Conservation (phyloP, 1,140 invertebrate species). For the Aphis craccivora region DNA sequence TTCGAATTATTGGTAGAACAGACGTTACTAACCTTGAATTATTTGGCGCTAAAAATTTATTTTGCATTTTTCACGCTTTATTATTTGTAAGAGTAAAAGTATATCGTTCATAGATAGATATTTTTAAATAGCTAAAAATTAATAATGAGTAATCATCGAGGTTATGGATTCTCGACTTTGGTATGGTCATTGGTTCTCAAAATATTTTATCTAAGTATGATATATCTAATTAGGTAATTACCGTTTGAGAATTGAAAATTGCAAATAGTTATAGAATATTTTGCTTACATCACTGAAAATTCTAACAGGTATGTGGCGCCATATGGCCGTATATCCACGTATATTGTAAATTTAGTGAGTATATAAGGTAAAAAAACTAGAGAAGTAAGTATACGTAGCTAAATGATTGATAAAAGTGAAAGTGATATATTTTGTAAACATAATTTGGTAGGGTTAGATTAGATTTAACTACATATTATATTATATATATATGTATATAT, state of each 20-base stretch:
- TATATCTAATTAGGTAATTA: background rate
- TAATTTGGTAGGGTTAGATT: constrained; percentile 3
- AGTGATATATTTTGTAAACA: constrained; percentile 17
- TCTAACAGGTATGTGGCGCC: background rate
- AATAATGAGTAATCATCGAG: background rate
- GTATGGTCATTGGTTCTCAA: background rate
- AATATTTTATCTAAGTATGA: background rate
- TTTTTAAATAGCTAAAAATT: too few species aligned
- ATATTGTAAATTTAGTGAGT: background rate
- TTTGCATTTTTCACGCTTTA: too few species aligned
- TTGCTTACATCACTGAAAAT: background rate
- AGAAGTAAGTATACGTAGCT: background rate
- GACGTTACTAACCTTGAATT: too few species aligned
- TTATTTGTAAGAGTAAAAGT: background rate
- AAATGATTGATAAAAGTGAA: constrained; percentile 17
- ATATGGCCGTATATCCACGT: background rate
- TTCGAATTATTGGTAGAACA: too few species aligned
- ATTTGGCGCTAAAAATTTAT: too few species aligned
- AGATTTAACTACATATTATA: background rate
- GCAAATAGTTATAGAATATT: background rate
- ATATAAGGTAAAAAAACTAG: background rate
- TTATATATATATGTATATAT: background rate
- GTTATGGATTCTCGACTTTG: background rate
- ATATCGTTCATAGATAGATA: too few species aligned
- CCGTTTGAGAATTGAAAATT: background rate